These are phyloP conservation scores for Cryptocephalus primarius DNA, from an alignment of 2,888 invertebrate species.

Conservation along the genomic window DNA sequence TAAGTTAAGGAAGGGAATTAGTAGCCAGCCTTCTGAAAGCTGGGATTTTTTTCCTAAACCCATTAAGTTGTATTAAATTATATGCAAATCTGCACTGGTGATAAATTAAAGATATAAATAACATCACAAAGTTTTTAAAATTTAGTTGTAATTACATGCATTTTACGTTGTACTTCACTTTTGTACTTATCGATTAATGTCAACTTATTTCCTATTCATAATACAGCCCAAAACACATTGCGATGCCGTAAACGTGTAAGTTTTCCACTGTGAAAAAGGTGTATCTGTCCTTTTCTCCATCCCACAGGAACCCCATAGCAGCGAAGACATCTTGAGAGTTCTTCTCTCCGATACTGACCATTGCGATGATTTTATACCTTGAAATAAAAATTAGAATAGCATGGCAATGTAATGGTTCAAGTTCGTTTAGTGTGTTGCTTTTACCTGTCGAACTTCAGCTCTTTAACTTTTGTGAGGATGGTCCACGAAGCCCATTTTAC, in stretches of 20 bases:
- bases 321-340: conserved; percentile 52
- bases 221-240: conserved; percentile 56
- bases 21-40: too few relatives aligned
- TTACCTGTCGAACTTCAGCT: conserved; percentile 57
- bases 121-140: too few relatives aligned
- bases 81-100: too few relatives aligned
- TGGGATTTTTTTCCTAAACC: too few relatives aligned
- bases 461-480: conserved; percentile 50
- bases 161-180: too few relatives aligned
- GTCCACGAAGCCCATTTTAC: conserved; percentile 46
- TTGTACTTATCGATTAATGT: too few relatives aligned
- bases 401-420: too few relatives aligned
- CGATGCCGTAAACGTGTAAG: conserved; percentile 50
- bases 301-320: conserved; percentile 58
- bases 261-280: conserved; percentile 50
- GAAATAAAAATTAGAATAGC: conserved; percentile 18
- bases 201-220: conserved; percentile 43
- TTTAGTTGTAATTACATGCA: too few relatives aligned
- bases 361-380: conserved; percentile 56
- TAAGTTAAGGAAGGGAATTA: too few relatives aligned
- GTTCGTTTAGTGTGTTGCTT: too few relatives aligned
- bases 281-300: conserved; percentile 52
- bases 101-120: too few relatives aligned
- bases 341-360: conserved; percentile 56
- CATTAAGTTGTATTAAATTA: too few relatives aligned